Evolutionary conservation across 2,888 invertebrate species (phyloP), one percentile per base, ranked within the genome.

Genomic region (Hoplodrina blanda): DNA sequence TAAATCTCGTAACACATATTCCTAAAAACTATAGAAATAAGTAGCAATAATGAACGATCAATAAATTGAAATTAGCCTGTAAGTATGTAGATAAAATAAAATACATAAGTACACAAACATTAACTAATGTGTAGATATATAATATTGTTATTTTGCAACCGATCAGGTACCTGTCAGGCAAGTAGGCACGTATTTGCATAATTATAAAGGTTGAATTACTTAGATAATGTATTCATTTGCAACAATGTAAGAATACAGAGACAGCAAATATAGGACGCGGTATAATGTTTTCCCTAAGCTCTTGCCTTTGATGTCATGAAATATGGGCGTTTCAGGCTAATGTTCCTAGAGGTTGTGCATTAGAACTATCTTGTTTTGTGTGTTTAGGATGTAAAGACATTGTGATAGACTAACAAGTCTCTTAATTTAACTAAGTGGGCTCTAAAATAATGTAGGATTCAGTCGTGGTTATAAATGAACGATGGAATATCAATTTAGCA

Each of bases 161-260:
- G 60, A 79, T 81, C 77, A 78, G 71, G 54, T 78, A 77, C 66
- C 67, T 57, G 77, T 73, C 64, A 61, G 68, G 72, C 78, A 55
- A 66, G 74, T 80, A 80, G 62, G 56, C 68, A 82, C 68, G 72
- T 76, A 84, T 87, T 87, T 75, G 65, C 85, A 87, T 85, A 82
- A 80, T 82, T 82, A 81, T 80, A 83, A 87, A 83, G 78, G 69
- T 82, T 75, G 64, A 68, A 80, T 78, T 77, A 73, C 72, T 65
- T 77, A 80, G 78, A 73, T 81, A 80, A 81, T 81, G 76, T 76
- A 78, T 81, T 83, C 76, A 83, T 86, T 81, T 78, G 76, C 83
- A 76, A 81, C 83, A 78, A 76, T 78, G 76, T 81, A 61, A 52
- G 49, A 37, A 62, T 57, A 66, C 54, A 53, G 56, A 57, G 54